Evolutionary conservation across 2,797 vertebrate species (phyloP), one percentile per base, ranked within the genome.

Genomic region (Premnoplex brunnescens): DNA sequence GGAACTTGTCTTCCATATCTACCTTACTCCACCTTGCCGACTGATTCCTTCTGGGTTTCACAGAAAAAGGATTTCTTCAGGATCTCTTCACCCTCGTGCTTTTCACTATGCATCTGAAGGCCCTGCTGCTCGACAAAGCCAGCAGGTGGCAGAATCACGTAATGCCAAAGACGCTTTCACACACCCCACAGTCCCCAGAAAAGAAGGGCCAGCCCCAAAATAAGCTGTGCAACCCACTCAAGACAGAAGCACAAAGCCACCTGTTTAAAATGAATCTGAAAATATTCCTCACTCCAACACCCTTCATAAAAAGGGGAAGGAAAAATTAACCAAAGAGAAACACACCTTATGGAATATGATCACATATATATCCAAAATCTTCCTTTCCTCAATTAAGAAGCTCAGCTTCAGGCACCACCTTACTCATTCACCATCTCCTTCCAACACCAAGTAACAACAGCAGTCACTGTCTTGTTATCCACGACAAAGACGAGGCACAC

Each of bases 121-220:
- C 51, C 28, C 19, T 5, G 37, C 11, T 71, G 44, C 18, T 28
- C 2, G 0, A 20, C 39, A 85, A 58, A 69, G 62, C 85, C 96
- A 95, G 69, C 62, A 95, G 91, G 63, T 90, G 95, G 94, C 93
- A 93, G 71, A 66, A 59, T 18, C 44, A 73, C 12, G 54, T 16
- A 63, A 82, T 6, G 27, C 13, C 83, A 59, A 68, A 91, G 30
- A 58, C 6, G 5, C 3, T 48, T 56, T 56, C 58, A 78, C 13
- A 14, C 6, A 52, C 24, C 10, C 14, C 12, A 64, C 24, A 32
- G 0, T 1, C 12, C 3, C 13, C 16, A 13, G 6, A 30, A 48
- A 20, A n/a, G 18, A 72, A 54, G 12, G 14, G 18, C 27, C 9
- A 5, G 27, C 15, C 43, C 30, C 37, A n/a, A 77, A 91, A 83